These are phyloP conservation scores for Laticauda laticaudata DNA, from an alignment of 2,113 vertebrate genomes.

Conservation along the genomic window DNA sequence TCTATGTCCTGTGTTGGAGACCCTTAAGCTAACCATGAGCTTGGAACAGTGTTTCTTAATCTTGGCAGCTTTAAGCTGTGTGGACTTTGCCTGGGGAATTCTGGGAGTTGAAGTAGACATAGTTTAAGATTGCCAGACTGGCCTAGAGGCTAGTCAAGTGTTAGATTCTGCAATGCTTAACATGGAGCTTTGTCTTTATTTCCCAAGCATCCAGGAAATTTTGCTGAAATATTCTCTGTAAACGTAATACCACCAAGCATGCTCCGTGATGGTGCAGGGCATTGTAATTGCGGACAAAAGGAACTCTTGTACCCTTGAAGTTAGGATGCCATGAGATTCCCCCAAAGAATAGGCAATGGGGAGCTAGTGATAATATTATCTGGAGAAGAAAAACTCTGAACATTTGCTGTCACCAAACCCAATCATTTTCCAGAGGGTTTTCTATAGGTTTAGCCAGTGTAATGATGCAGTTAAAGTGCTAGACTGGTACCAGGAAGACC, in stretches of 20 bases:
- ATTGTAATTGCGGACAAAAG: not conserved
- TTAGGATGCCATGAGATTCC: not conserved
- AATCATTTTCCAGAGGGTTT: not conserved
- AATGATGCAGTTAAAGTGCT: not conserved
- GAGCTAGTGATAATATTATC: not conserved
- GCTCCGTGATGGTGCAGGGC: not conserved
- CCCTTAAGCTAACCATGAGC: not conserved
- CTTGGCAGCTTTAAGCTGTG: too few relatives aligned
- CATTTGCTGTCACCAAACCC: slow-evolving; percentile 8
- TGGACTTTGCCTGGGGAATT: too few relatives aligned
- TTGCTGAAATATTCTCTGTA: not conserved
- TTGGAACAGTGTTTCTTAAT: too few relatives aligned
- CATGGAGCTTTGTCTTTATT: not conserved
- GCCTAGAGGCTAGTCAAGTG: not conserved
- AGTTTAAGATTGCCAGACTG: too few relatives aligned
- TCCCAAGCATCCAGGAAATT: not conserved
- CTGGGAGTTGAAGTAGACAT: too few relatives aligned
- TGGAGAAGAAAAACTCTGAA: not conserved
- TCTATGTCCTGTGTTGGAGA: not conserved
- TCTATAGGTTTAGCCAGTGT: not conserved
- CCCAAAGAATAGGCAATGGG: not conserved
- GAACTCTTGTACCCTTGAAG: not conserved
- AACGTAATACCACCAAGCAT: not conserved
- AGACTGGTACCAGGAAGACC: not conserved
- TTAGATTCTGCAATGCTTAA: not conserved